Evolutionary conservation across 2,888 invertebrate species (phyloP).

Genomic region (Ypsolopha sequella): DNA sequence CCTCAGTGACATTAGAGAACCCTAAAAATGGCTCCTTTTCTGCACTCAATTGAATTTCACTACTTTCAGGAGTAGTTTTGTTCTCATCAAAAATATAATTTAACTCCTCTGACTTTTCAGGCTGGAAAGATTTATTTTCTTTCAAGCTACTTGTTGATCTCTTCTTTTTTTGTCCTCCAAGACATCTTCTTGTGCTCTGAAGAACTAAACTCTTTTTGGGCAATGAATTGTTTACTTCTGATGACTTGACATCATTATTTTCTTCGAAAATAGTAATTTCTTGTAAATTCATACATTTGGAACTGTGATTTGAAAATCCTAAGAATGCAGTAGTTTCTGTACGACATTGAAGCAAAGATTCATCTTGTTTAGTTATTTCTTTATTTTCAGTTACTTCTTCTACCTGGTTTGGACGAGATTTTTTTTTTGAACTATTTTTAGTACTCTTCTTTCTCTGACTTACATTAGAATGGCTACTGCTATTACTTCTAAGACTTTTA

Average conservation of each 20-base stretch:
- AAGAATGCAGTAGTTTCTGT: not conserved
- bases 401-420: not conserved
- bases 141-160: constrained; percentile 2
- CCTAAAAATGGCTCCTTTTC: constrained; percentile 13
- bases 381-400: not conserved
- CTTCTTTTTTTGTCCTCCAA: constrained; percentile 5
- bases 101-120: not conserved
- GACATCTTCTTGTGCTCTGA: not conserved
- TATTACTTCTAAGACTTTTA: constrained; percentile 1
- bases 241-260: not conserved
- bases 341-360: not conserved
- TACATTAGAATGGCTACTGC: not conserved
- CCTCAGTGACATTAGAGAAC: constrained; percentile 7
- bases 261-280: not conserved
- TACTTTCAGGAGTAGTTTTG: not conserved
- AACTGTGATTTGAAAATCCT: not conserved
- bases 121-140: not conserved
- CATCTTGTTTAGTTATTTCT: not conserved
- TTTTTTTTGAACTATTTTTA: not conserved
- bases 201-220: not conserved
- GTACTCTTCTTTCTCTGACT: not conserved
- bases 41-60: not conserved
- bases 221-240: not conserved
- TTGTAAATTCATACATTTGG: not conserved
- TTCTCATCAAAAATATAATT: not conserved